Conservation (phyloP, 1,140 invertebrate species). For the Lepidurus couesii region DNA sequence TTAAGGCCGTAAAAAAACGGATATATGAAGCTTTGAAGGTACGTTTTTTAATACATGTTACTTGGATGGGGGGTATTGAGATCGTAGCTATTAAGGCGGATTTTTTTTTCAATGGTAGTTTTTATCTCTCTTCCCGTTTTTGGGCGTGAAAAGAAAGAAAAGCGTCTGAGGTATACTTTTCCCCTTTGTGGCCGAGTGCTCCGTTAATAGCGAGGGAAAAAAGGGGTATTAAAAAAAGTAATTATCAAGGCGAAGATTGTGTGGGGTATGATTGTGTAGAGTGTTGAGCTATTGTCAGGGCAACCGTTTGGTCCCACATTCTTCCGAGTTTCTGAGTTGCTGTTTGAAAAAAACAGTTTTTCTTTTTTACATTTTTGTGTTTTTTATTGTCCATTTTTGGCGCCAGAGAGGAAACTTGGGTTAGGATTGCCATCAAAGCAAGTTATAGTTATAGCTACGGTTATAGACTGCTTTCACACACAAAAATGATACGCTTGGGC, state of each 20-base stretch:
- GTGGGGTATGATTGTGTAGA: not conserved
- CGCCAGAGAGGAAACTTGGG: not conserved
- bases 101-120: not conserved
- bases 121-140: not conserved
- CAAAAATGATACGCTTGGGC: not conserved
- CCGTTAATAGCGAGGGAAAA: not conserved
- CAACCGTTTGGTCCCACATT: not conserved
- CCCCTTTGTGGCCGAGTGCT: not conserved
- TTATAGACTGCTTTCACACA: not conserved
- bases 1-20: not conserved
- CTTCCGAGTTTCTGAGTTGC: not conserved
- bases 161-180: not conserved
- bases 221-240: not conserved
- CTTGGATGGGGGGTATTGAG: not conserved
- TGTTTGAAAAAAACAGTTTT: not conserved
- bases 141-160: not conserved
- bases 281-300: not conserved
- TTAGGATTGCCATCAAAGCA: slow-evolving; percentile 16
- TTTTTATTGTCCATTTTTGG: not conserved
- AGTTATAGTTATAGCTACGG: not conserved
- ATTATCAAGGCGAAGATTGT: slow-evolving; percentile 19
- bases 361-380: not conserved
- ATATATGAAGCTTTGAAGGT: not conserved
- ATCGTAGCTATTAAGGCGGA: not conserved
- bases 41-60: not conserved